phyloP scores from a whole-genome alignment of 2,888 invertebrate genomes.

The Xanthorhoe spadicearia region DNA sequence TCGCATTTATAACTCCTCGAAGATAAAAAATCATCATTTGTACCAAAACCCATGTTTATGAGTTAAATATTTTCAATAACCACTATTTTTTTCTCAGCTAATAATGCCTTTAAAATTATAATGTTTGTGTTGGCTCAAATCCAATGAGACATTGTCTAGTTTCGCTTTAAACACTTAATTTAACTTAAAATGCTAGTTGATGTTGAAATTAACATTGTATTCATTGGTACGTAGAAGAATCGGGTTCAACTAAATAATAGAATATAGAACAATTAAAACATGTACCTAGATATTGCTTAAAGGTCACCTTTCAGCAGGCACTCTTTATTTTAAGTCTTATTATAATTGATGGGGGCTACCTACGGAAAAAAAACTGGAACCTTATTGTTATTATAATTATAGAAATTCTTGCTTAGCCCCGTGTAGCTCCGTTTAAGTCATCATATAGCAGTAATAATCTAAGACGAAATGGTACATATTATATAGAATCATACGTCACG shows the following conservation, averaged over 20 bases:
- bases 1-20: background rate
- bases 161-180: background rate
- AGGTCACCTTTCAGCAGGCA: background rate
- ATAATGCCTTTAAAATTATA: background rate
- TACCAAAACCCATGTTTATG: conserved; percentile 4
- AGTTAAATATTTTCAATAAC: background rate
- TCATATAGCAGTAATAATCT: too few species aligned
- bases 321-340: background rate
- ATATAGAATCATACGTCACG: background rate
- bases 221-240: background rate
- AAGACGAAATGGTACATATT: too few species aligned
- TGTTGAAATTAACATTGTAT: background rate
- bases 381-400: too few species aligned
- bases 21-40: background rate
- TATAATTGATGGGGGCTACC: too few species aligned
- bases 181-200: background rate
- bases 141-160: background rate
- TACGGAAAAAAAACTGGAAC: too few species aligned
- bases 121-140: background rate
- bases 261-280: background rate
- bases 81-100: background rate
- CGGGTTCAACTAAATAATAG: background rate
- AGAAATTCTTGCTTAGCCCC: too few species aligned
- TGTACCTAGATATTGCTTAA: background rate
- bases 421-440: too few species aligned